phyloP scores from a whole-genome alignment of 2,797 vertebrate species.

The Hirundo rustica region DNA sequence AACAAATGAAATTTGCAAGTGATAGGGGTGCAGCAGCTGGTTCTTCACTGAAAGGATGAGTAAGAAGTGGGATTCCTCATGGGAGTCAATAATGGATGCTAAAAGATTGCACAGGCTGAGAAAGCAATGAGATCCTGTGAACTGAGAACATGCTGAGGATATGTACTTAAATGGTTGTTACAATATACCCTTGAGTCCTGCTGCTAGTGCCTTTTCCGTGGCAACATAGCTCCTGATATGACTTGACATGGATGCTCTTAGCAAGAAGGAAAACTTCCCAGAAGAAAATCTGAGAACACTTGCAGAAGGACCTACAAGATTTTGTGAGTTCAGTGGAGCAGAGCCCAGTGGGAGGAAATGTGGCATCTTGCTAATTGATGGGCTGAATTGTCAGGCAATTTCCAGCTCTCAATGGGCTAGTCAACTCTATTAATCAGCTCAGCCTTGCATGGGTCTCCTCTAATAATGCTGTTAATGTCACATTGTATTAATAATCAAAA shows the following conservation, averaged over 20 bases:
- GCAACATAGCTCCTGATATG: background rate
- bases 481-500: constrained; percentile 60
- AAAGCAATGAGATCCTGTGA: background rate
- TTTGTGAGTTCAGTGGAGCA: background rate
- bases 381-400: constrained; percentile 36
- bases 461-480: constrained; percentile 22
- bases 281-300: background rate
- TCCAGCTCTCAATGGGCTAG: constrained; percentile 38
- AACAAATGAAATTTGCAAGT: background rate
- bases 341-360: background rate
- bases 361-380: constrained; percentile 59
- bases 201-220: background rate
- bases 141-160: background rate
- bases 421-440: constrained; percentile 56
- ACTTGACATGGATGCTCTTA: background rate
- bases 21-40: background rate
- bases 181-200: background rate
- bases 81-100: background rate
- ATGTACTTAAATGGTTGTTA: background rate
- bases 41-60: background rate
- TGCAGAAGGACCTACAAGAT: background rate
- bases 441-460: constrained; percentile 3
- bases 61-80: background rate
- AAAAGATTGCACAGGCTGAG: background rate
- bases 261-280: background rate